Base-by-base conservation (phyloP, 2,113 vertebrate genomes). In the Fulica atra region DNA sequence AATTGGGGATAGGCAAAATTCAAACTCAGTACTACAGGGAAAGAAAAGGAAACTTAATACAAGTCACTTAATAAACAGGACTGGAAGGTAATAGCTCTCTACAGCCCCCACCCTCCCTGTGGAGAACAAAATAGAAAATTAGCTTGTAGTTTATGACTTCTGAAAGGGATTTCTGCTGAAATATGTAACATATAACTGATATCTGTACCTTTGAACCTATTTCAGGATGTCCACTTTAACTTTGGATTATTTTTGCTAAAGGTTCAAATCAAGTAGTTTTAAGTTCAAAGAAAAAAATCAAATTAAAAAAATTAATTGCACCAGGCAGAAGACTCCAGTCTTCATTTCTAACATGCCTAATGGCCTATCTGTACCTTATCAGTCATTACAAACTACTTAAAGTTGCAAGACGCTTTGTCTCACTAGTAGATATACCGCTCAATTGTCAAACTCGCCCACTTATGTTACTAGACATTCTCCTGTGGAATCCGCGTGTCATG, bases 101-200 rank as follows among this genome's bases (percentile, higher is more conserved):
- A 1, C 28, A 4, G 25, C 31, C 12, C 19, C 24, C 36, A 53
- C 33, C 8, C 9, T 76, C 36, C n/a, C 40, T 3, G 28, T 10
- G 23, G 1, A 72, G 51, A 25, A 38, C n/a, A 31, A 57, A 48
- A 42, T 17, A 3, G 40, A 57, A 60, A 68, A 63, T 7, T 61
- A 42, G 3, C 28, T 68, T 84, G 72, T 28, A 13, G 9, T 51
- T 53, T 51, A 35, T 40, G 13, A 7, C 23, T 72, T 16, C 16
- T 44, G 36, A 20, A 38, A 50, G 7, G 6, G 24, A 36, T 71
- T 80, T 65, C 66, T 80, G 40, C 17, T 79, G 16, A 74, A 68
- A 36, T 0, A 2, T 8, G 4, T 24, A 17, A 72, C 3, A 8
- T 11, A 11, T 2, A 65, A 16, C 20, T 18, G 21, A 20, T 29